A percentile compares a stretch with the other conserved stretches of the same genome.
Evolutionary conservation across 2,797 vertebrate genomes (phyloP).

Genomic region (Tokudaia tokunoshimensis): DNA sequence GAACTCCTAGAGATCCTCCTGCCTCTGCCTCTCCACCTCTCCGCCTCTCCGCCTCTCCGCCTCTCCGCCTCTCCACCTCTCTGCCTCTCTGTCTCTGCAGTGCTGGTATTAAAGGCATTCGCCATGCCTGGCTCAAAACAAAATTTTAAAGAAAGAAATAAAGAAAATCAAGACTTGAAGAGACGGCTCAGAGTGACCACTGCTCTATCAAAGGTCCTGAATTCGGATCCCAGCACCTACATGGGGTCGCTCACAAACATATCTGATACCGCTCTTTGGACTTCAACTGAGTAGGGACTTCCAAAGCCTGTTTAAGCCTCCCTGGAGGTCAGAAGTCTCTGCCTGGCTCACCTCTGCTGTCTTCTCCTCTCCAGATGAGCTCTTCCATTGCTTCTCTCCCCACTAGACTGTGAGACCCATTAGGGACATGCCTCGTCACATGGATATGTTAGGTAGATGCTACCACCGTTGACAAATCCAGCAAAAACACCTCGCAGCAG

Average conservation of each 20-base stretch:
- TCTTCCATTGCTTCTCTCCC: neutral
- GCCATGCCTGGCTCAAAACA: neutral
- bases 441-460: neutral
- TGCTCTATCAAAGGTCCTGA: neutral
- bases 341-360: no score
- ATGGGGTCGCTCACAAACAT: neutral
- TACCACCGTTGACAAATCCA: accelerated
- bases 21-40: neutral
- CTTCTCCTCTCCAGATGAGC: neutral
- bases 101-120: neutral
- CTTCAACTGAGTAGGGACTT: neutral
- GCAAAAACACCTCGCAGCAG: neutral
- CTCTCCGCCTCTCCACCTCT: neutral
- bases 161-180: neutral
- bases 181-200: neutral
- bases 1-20: neutral
- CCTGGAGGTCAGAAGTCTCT: neutral
- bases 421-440: no score
- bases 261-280: no score
- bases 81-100: neutral
- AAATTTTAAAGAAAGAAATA: neutral
- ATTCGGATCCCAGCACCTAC: neutral
- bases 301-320: accelerated
- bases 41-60: no score
- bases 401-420: neutral